Conservation (phyloP, 2,797 vertebrate genomes). For the Heterohyrax brucei region DNA sequence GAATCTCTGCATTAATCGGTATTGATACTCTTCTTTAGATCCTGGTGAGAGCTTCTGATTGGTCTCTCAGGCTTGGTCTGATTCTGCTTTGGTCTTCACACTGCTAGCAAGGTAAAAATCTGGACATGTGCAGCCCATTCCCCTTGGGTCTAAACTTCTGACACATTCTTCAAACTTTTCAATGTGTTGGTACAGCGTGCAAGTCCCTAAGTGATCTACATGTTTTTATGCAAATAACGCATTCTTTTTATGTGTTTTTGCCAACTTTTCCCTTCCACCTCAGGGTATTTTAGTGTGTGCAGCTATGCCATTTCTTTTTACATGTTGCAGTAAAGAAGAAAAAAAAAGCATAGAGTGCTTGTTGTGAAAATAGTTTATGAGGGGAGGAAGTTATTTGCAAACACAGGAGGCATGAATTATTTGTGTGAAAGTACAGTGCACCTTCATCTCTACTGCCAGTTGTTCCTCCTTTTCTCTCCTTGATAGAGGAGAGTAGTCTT, state of each 20-base stretch:
- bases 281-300: no score
- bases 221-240: no score
- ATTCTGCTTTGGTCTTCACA: background rate
- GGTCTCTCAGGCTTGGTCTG: background rate
- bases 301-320: no score
- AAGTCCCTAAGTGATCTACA: fast-evolving
- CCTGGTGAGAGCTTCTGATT: background rate
- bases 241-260: no score
- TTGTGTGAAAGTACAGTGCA: no score
- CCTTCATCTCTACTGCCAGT: background rate
- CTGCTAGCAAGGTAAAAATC: background rate
- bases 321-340: no score
- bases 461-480: background rate
- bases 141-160: no score
- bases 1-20: background rate
- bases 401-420: no score
- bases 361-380: no score
- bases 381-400: no score
- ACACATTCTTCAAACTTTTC: background rate
- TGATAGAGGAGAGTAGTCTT: background rate
- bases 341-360: no score
- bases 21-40: background rate
- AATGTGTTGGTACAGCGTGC: background rate
- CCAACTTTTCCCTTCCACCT: no score
- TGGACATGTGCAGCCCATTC: background rate